Conservation (phyloP, 2,113 vertebrate species). For the Megaceryle torquata region DNA sequence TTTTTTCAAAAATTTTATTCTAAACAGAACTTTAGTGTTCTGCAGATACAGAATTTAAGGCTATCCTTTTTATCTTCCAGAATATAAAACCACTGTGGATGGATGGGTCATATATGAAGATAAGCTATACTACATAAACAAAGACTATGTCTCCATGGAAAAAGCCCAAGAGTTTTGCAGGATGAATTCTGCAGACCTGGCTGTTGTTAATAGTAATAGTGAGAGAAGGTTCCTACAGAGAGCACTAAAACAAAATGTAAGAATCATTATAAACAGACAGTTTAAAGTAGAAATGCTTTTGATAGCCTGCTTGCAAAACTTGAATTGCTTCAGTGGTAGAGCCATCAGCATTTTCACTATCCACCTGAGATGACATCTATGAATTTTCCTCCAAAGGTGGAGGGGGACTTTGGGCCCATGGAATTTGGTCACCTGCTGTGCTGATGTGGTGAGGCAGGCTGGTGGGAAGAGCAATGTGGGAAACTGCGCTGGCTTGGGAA, state of each 20-base stretch:
- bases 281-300: not conserved
- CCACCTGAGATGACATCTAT: not conserved
- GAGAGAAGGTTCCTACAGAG: constrained; percentile 88
- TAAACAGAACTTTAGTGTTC: not conserved
- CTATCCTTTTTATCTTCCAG: constrained; percentile 64
- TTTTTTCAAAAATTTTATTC: not conserved
- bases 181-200: constrained; percentile 84
- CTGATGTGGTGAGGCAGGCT: not conserved
- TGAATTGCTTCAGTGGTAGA: not conserved
- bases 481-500: not conserved
- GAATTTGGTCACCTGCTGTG: not conserved
- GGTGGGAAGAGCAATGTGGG: accelerated
- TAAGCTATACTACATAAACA: constrained; percentile 85
- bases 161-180: constrained; percentile 82
- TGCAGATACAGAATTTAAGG: not conserved
- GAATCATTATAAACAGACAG: not conserved
- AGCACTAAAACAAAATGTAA: constrained; percentile 70
- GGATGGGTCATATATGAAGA: constrained; percentile 88
- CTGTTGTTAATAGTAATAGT: constrained; percentile 78
- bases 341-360: not conserved
- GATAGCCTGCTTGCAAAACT: not conserved
- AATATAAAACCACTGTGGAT: constrained; percentile 79
- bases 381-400: not conserved
- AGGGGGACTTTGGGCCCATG: not conserved
- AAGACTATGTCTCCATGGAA: constrained; percentile 79